phyloP scores from a whole-genome alignment of 2,797 vertebrate species.

The Coregonus suidteri region DNA sequence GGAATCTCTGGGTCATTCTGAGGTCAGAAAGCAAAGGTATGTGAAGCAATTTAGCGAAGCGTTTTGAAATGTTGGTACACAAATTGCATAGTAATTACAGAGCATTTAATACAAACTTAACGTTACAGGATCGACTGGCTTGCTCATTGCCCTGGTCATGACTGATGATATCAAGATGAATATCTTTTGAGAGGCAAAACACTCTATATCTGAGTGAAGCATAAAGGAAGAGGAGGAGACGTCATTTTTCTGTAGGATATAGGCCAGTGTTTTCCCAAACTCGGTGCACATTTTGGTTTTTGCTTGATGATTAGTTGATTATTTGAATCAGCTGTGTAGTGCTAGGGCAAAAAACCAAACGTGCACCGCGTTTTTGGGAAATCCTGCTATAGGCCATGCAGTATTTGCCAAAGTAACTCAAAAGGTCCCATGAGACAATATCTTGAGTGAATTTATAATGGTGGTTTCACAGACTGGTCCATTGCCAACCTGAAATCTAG shows the following conservation, averaged over 20 bases:
- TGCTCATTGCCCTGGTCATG: slow-evolving; percentile 90
- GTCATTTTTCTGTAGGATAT: too few species aligned
- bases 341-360: too few species aligned
- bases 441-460: not conserved
- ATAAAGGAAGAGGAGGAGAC: not conserved
- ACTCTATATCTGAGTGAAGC: slow-evolving; percentile 72
- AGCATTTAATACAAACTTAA: slow-evolving; percentile 64
- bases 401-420: not conserved
- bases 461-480: not conserved
- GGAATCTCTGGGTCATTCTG: slow-evolving; percentile 80
- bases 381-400: not conserved
- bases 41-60: too few species aligned
- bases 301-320: too few species aligned
- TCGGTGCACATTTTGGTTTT: too few species aligned
- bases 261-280: too few species aligned
- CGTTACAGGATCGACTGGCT: slow-evolving; percentile 69
- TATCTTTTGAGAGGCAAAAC: slow-evolving; percentile 79
- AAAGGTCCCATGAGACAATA: not conserved
- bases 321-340: too few species aligned
- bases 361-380: too few species aligned
- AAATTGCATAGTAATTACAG: not conserved
- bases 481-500: slow-evolving; percentile 32
- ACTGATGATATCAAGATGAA: slow-evolving; percentile 92
- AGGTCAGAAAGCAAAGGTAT: slow-evolving; percentile 17
- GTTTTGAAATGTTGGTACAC: not conserved